phyloP scores from a whole-genome alignment of 2,888 invertebrate species.

The Zygogramma bicolorata region DNA sequence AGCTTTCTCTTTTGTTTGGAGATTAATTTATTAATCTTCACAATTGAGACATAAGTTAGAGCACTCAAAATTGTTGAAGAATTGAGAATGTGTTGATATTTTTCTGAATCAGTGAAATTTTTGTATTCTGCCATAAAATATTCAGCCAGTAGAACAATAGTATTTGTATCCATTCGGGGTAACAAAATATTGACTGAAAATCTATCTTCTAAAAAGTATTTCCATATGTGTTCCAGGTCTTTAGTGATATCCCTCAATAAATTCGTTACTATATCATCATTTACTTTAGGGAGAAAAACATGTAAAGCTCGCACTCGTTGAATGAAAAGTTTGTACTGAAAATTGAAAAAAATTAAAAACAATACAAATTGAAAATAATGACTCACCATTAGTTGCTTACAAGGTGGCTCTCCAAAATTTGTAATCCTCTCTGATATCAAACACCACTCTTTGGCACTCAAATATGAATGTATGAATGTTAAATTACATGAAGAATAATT shows the following conservation, averaged over 20 bases:
- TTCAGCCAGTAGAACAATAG: slow-evolving; percentile 48
- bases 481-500: slow-evolving; percentile 58
- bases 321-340: slow-evolving; percentile 61
- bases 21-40: slow-evolving; percentile 57
- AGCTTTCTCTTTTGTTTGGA: slow-evolving; percentile 57
- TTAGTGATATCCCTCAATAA: slow-evolving; percentile 51
- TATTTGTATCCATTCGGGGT: slow-evolving; percentile 52
- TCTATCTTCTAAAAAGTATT: slow-evolving; percentile 56
- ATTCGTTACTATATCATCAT: slow-evolving; percentile 52
- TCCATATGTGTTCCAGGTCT: slow-evolving; percentile 56
- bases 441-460: slow-evolving; percentile 62
- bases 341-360: slow-evolving; percentile 31
- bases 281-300: slow-evolving; percentile 57
- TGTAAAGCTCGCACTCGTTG: slow-evolving; percentile 60
- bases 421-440: slow-evolving; percentile 62
- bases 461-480: slow-evolving; percentile 62
- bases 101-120: slow-evolving; percentile 33
- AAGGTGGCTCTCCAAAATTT: slow-evolving; percentile 64
- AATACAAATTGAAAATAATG: background rate
- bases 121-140: slow-evolving; percentile 38
- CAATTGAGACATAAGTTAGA: slow-evolving; percentile 49
- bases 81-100: slow-evolving; percentile 41
- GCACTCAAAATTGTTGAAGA: slow-evolving; percentile 49
- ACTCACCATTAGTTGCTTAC: slow-evolving; percentile 56
- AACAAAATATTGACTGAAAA: slow-evolving; percentile 56